Conservation (phyloP, 1,140 invertebrate genomes). For the Nasonia giraulti region DNA sequence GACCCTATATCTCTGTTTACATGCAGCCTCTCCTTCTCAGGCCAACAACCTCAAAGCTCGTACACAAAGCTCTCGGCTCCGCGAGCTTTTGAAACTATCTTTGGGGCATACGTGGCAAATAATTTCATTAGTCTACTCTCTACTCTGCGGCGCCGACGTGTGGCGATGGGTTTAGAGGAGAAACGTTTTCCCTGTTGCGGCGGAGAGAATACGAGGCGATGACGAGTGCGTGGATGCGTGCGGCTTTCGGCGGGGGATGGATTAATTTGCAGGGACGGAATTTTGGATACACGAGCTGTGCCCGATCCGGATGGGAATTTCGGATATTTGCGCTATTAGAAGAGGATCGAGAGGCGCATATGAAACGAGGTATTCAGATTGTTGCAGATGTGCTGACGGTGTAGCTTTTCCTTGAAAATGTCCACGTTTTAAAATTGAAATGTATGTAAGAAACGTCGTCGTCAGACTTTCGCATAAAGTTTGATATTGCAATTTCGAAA, state of each 20-base stretch:
- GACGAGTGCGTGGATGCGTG: neutral
- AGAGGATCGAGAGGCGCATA: too few relatives aligned
- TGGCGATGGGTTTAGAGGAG: neutral
- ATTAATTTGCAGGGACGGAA: neutral
- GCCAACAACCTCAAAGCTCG: conserved; percentile 13
- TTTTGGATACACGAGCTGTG: neutral
- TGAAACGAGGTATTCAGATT: too few relatives aligned
- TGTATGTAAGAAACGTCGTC: too few relatives aligned
- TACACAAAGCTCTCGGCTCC: neutral
- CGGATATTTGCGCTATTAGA: too few relatives aligned
- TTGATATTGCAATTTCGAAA: too few relatives aligned
- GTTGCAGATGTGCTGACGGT: too few relatives aligned
- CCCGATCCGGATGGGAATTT: neutral
- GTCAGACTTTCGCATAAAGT: too few relatives aligned
- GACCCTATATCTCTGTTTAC: neutral
- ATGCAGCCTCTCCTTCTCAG: neutral
- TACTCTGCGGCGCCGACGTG: too few relatives aligned
- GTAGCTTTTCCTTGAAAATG: too few relatives aligned
- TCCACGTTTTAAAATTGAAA: too few relatives aligned
- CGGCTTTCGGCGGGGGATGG: neutral
- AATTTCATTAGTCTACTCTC: conserved; percentile 3
- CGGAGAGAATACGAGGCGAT: neutral
- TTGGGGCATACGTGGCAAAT: conserved; percentile 3
- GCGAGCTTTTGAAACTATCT: conserved; percentile 10
- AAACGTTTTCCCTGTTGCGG: neutral